Evolutionary conservation across 30 jellyfish, hydroid and myxozoan genomes (phyloP).

Genomic region (Cassiopea andromeda): DNA sequence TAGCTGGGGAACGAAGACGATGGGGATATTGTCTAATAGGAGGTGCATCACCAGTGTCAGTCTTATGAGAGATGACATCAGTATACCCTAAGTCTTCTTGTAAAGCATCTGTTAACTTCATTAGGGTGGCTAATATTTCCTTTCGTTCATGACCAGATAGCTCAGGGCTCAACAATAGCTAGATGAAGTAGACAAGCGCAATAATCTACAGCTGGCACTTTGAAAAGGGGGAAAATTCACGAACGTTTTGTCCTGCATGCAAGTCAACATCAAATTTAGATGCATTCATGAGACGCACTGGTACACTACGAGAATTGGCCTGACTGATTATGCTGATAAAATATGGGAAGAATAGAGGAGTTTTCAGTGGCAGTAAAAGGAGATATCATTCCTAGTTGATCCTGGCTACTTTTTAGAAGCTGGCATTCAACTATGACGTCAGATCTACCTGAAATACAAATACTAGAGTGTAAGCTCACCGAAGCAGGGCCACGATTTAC

Average conservation of each 20-base stretch:
- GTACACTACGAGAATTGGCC: constrained; percentile 18
- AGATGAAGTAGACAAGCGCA: not conserved
- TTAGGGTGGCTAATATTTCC: constrained; percentile 4
- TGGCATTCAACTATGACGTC: constrained; percentile 17
- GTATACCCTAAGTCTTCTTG: constrained; percentile 14
- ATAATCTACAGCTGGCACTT: not conserved
- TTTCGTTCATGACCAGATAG: constrained; percentile 1
- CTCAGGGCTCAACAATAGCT: constrained; percentile 5
- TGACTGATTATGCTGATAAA: constrained; percentile 45
- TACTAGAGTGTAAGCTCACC: constrained; percentile 14
- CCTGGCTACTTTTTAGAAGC: constrained; percentile 8
- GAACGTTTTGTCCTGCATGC: constrained; percentile 23
- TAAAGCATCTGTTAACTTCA: constrained; percentile 3
- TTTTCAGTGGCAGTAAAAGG: constrained; percentile 7
- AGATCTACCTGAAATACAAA: constrained; percentile 26
- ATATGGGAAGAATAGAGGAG: not conserved
- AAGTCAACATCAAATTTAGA: constrained; percentile 16
- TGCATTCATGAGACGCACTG: constrained; percentile 38
- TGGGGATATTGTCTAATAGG: constrained; percentile 42
- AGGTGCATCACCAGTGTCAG: constrained; percentile 37
- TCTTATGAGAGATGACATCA: constrained; percentile 7
- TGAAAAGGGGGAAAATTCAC: constrained; percentile 29
- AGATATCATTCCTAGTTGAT: constrained; percentile 27
- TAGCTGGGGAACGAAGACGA: constrained; percentile 20
- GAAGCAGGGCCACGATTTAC: constrained; percentile 36